Conservation (phyloP, 2,113 vertebrate species). For the Dendropsophus ebraccatus region DNA sequence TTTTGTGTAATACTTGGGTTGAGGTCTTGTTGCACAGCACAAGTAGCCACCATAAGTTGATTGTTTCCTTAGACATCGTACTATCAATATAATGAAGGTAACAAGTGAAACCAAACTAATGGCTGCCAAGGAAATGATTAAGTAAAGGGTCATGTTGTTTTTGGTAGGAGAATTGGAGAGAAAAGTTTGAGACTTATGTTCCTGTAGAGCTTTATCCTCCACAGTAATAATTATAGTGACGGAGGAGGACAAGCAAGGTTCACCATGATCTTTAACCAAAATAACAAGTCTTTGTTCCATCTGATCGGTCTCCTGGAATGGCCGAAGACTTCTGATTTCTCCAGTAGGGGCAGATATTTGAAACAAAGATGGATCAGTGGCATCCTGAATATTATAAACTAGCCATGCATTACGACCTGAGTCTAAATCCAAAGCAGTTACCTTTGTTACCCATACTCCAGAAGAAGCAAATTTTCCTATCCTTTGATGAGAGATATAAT, state of each 20-base stretch:
- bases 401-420: conserved; percentile 87
- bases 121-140: conserved; percentile 70
- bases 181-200: conserved; percentile 68
- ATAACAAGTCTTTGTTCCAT: conserved; percentile 78
- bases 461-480: conserved; percentile 77
- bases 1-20: conserved; percentile 75
- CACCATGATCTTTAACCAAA: conserved; percentile 80
- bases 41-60: conserved; percentile 41
- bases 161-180: conserved; percentile 63
- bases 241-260: conserved; percentile 81
- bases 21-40: conserved; percentile 72
- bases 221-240: conserved; percentile 81
- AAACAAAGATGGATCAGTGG: conserved; percentile 82
- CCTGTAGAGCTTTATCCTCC: conserved; percentile 76
- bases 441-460: conserved; percentile 84
- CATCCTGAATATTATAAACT: conserved; percentile 79
- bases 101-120: conserved; percentile 68
- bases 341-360: conserved; percentile 79
- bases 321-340: conserved; percentile 82
- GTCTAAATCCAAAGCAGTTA: conserved; percentile 85
- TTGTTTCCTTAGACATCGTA: conserved; percentile 65
- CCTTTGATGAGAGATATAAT: conserved; percentile 70
- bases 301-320: conserved; percentile 76
- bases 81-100: conserved; percentile 67
- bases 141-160: conserved; percentile 65